These are phyloP conservation scores for Sialia sialis DNA, from an alignment of 2,113 vertebrate genomes.

Conservation along the genomic window DNA sequence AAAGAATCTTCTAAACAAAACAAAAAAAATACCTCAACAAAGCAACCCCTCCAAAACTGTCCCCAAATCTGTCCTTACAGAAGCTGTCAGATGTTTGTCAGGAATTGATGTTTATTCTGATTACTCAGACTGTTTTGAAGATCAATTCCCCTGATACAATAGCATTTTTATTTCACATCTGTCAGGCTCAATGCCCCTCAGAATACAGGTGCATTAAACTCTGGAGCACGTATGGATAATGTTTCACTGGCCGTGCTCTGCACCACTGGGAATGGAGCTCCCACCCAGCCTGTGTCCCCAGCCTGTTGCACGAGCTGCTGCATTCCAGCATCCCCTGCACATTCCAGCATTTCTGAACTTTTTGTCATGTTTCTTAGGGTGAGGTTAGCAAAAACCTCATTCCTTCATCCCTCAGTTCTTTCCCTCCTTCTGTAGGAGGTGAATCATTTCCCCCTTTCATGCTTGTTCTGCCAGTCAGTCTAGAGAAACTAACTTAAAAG, in stretches of 20 bases:
- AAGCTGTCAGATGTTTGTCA: not conserved
- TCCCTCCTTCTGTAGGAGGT: not conserved
- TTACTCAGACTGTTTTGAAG: not conserved
- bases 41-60: not conserved
- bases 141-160: not conserved
- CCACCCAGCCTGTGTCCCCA: not conserved
- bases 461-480: not conserved
- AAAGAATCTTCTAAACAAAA: not conserved
- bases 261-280: not conserved
- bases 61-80: not conserved
- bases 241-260: not conserved
- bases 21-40: not conserved
- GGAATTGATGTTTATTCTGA: not conserved
- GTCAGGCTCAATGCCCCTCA: not conserved
- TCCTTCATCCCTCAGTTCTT: not conserved
- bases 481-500: not conserved
- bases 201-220: not conserved
- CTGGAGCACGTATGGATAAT: not conserved
- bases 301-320: not conserved
- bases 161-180: not conserved
- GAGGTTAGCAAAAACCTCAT: not conserved
- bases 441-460: not conserved
- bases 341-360: not conserved
- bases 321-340: not conserved
- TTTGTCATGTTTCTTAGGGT: rapidly evolving